Evolutionary conservation across 2,888 invertebrate species (phyloP).

Genomic region (Clivina fossor): DNA sequence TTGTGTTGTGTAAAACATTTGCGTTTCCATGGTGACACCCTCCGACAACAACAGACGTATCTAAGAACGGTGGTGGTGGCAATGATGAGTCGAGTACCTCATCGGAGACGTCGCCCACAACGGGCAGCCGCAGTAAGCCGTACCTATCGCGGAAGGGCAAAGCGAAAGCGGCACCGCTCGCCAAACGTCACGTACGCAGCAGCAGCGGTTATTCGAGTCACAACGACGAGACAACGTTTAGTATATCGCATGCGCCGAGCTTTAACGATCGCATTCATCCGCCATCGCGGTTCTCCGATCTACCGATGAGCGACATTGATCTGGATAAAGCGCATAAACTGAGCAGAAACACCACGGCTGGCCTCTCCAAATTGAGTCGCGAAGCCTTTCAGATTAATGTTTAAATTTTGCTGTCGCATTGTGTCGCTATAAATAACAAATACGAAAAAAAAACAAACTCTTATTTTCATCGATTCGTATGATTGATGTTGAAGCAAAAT

Average conservation of each 20-base stretch:
- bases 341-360: slow-evolving; percentile 50
- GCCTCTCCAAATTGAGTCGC: slow-evolving; percentile 55
- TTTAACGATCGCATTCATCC: slow-evolving; percentile 85
- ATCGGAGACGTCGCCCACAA: slow-evolving; percentile 74
- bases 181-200: slow-evolving; percentile 73
- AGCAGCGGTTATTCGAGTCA: slow-evolving; percentile 82
- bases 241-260: slow-evolving; percentile 77
- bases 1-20: neutral
- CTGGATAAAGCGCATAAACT: slow-evolving; percentile 53
- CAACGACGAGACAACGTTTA: slow-evolving; percentile 84
- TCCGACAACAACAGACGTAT: slow-evolving; percentile 23
- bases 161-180: slow-evolving; percentile 58
- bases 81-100: slow-evolving; percentile 78
- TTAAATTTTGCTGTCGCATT: too few species aligned
- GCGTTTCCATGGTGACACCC: too few species aligned
- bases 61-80: slow-evolving; percentile 63
- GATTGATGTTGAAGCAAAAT: too few species aligned
- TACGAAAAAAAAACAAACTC: too few species aligned
- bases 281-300: slow-evolving; percentile 84
- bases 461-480: too few species aligned
- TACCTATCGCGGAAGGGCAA: slow-evolving; percentile 61
- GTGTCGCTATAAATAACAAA: too few species aligned
- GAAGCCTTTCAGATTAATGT: slow-evolving; percentile 82
- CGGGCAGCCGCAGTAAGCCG: slow-evolving; percentile 62
- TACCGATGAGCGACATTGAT: slow-evolving; percentile 54